Percentiles rank a stretch among this genome's conserved stretches.
These are phyloP conservation scores for Aphidius gifuensis DNA, from an alignment of 1,140 invertebrate genomes.

Conservation along the genomic window DNA sequence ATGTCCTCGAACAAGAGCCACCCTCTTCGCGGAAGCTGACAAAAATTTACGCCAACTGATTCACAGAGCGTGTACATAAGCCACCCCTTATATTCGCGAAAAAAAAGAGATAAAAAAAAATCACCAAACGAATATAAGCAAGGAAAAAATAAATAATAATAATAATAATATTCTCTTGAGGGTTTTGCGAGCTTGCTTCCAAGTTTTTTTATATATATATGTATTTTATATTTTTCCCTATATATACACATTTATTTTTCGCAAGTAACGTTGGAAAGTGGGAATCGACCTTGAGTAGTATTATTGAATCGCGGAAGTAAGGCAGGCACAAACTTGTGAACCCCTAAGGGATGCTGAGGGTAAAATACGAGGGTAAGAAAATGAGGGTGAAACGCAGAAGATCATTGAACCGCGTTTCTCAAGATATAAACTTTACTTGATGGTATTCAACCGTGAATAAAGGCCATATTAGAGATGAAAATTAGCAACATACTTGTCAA, in stretches of 20 bases:
- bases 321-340: constrained; percentile 16
- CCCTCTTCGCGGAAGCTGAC: too few species aligned
- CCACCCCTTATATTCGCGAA: too few species aligned
- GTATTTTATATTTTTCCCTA: neutral
- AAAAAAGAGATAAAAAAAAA: too few species aligned
- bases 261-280: too few species aligned
- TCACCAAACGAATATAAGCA: too few species aligned
- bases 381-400: neutral
- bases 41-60: too few species aligned
- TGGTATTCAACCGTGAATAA: constrained; percentile 17
- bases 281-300: constrained; percentile 31
- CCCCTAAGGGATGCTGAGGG: constrained; percentile 16
- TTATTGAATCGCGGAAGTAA: constrained; percentile 34
- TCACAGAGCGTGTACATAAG: too few species aligned
- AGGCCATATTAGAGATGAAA: constrained; percentile 15
- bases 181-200: too few species aligned
- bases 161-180: too few species aligned
- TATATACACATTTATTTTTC: neutral
- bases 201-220: too few species aligned
- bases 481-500: constrained; percentile 15
- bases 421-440: neutral
- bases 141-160: too few species aligned
- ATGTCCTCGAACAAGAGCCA: too few species aligned
- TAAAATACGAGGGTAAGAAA: constrained; percentile 8
- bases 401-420: neutral